Evolutionary conservation across 2,888 invertebrate genomes (phyloP).

Genomic region (Venusia cambrica): DNA sequence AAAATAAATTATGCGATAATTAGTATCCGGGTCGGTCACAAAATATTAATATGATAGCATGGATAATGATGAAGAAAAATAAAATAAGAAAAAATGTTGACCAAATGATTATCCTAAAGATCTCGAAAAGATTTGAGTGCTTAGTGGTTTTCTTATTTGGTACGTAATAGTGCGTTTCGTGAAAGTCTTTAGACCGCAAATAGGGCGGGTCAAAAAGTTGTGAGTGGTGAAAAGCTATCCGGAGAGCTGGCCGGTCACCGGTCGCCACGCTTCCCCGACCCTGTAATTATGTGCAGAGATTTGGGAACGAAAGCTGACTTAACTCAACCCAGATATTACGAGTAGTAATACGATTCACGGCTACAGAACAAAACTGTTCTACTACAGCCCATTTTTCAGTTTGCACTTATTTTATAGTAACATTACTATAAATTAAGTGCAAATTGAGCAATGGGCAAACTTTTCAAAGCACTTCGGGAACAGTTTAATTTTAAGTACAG

Average conservation of each 20-base stretch:
- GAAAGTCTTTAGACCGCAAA: conserved; percentile 2
- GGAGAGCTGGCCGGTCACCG: conserved; percentile 29
- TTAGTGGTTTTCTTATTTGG: too few species aligned
- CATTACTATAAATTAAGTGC: too few species aligned
- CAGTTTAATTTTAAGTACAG: conserved; percentile 34
- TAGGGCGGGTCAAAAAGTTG: conserved; percentile 52
- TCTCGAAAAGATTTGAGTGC: too few species aligned
- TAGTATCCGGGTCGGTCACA: too few species aligned
- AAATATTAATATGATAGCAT: too few species aligned
- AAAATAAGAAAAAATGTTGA: too few species aligned
- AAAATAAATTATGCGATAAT: too few species aligned
- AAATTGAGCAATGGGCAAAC: too few species aligned
- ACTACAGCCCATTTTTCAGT: conserved; percentile 39
- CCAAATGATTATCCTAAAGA: too few species aligned
- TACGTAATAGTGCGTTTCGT: too few species aligned
- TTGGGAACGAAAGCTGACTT: conserved; percentile 49
- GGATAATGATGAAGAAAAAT: too few species aligned
- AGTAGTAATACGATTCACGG: conserved; percentile 46
- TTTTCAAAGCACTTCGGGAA: too few species aligned
- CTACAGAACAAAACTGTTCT: conserved; percentile 21
- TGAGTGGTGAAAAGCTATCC: conserved; percentile 42
- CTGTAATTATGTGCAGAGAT: conserved; percentile 60
- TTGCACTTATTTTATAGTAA: conserved; percentile 41
- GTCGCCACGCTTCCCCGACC: conserved; percentile 41
- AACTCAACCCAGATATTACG: conserved; percentile 62